Conservation (phyloP, 2,888 invertebrate genomes). For the Perizoma affinitatum region DNA sequence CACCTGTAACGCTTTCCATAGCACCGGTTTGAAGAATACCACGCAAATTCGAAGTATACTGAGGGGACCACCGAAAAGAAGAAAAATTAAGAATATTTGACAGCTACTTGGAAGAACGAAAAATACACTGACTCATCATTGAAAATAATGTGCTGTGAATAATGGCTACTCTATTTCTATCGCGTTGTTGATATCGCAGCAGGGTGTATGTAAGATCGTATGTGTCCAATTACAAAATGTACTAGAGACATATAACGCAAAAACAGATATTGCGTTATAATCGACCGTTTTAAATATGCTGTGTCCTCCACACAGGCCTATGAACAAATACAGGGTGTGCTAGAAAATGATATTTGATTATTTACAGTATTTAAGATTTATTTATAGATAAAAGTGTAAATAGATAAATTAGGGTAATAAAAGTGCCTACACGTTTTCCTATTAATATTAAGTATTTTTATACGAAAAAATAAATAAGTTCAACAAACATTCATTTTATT, state of each 20-base stretch:
- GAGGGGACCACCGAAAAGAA: too few species aligned
- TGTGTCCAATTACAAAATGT: too few species aligned
- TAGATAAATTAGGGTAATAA: not conserved
- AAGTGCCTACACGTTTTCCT: constrained; percentile 15
- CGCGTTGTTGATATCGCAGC: too few species aligned
- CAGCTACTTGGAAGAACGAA: too few species aligned
- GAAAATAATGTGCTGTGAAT: too few species aligned
- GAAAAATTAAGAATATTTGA: too few species aligned
- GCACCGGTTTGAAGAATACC: constrained; percentile 34
- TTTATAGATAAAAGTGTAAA: not conserved
- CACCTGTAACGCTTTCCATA: constrained; percentile 51
- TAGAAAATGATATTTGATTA: constrained; percentile 11
- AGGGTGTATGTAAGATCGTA: too few species aligned
- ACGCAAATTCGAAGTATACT: too few species aligned
- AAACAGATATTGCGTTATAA: too few species aligned
- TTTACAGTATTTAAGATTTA: not conserved
- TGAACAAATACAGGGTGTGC: constrained; percentile 38
- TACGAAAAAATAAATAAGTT: not conserved
- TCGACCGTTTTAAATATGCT: constrained; percentile 1
- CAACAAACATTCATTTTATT: not conserved
- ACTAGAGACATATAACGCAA: too few species aligned
- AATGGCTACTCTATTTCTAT: too few species aligned
- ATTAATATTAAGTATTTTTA: constrained; percentile 11
- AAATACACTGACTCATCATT: too few species aligned
- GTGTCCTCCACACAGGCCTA: constrained; percentile 21